Evolutionary conservation across 2,113 vertebrate species (phyloP), one percentile per base, ranked within the genome.

Genomic region (Rhea pennata): DNA sequence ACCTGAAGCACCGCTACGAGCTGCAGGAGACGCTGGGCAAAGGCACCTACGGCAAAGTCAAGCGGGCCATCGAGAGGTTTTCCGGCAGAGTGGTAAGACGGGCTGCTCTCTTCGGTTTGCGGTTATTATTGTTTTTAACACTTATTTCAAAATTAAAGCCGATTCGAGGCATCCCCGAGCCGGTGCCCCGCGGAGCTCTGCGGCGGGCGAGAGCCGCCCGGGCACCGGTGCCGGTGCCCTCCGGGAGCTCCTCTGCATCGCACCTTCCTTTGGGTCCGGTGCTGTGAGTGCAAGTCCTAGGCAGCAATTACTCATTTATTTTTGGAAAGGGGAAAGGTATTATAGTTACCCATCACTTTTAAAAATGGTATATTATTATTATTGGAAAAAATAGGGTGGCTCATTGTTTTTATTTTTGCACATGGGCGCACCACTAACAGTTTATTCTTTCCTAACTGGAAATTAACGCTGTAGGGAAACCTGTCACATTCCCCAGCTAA

Each of bases 21-120:
- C 98, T 99, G 96, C 99, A 99, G 97, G 99, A 99, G 98, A 99
- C 99, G 59, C 98, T 99, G 97, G 99, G 99, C 72, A 99, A 99
- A 97, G 99, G 99, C 95, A 99, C 99, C 77, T 99, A 99, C 24
- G 99, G 99, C 96, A 99, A 99, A 98, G 99, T 99, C 92, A 99
- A 99, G 98, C 98, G 99, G 97, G 99, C 99, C 95, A 99, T 99
- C 48, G 99, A 99, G 98, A 97, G 99, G 85, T 99, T 99, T 95
- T 99, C 99, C 5, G 99, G 99, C 94, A 98, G 99, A 98, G 99
- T 99, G 99, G 99, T 99, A 97, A 99, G 65, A 33, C 59, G 1
- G 83, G 93, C 54, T 29, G 77, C 58, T 77, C 73, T 87, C 71
- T 40, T 36, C 29, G 26, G 61, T 12, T n/a, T 8, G 33, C 10